A percentile compares a stretch with the other conserved stretches of the same genome.
Conservation (phyloP, 2,797 vertebrate species). For the Aselliscus stoliczkanus region DNA sequence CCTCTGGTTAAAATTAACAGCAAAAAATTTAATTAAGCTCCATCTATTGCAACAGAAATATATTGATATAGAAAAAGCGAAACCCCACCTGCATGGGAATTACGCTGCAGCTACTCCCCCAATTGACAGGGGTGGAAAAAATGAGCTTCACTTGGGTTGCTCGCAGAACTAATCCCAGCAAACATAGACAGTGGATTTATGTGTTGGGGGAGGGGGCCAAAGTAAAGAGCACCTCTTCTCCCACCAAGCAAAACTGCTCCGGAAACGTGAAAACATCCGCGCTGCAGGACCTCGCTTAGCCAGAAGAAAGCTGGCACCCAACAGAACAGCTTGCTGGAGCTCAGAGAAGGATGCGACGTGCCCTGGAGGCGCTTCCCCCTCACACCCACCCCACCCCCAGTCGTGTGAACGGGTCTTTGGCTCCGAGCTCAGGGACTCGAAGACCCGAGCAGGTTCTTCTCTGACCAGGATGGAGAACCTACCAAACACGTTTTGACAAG, state of each 20-base stretch:
- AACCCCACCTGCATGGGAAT: constrained; percentile 57
- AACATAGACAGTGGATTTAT: neutral
- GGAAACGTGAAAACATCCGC: neutral
- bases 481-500: neutral
- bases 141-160: neutral
- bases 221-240: neutral
- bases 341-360: neutral
- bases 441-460: neutral
- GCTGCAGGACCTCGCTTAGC: neutral
- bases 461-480: neutral
- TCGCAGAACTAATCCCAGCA: constrained; percentile 7
- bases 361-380: neutral
- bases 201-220: neutral
- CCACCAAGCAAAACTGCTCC: neutral
- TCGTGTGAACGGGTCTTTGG: neutral
- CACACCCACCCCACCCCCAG: neutral
- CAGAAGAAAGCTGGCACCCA: neutral
- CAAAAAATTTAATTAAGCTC: constrained; percentile 44
- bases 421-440: neutral
- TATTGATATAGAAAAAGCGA: neutral
- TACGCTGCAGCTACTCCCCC: neutral
- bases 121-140: neutral
- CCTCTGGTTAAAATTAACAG: constrained; percentile 45
- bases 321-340: neutral
- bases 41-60: constrained; percentile 15